Evolutionary conservation across 2,797 vertebrate species (phyloP), one percentile per base, ranked within the genome.

Genomic region (Scolopax bukidnonensis): DNA sequence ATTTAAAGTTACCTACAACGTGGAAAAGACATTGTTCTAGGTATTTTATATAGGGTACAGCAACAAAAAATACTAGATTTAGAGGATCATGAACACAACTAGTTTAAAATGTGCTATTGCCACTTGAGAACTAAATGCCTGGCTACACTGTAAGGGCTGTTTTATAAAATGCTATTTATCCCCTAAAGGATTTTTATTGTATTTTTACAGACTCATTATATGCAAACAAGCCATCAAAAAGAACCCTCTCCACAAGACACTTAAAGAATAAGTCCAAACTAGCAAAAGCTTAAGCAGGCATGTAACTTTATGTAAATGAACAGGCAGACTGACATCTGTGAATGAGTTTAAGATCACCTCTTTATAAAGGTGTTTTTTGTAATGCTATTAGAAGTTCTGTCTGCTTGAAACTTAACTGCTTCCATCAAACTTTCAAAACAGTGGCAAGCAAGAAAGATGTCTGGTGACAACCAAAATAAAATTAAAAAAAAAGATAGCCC

Each of bases 201-300:
- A 48, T 59, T 87, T 82, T 84, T 74, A 87, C 53, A 79, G 77
- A 60, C 25, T 84, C 24, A 4, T 75, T 88, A 78, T 47, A 78
- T 30, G 43, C 53, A 94, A 91, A 90, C 45, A 89, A 93, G 33
- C 30, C 53, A 93, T 20, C 20, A 83, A 73, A 91, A 81, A 87
- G 47, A 65, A 21, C 2, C 32, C 38, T 81, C 50, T 90, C 80
- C 65, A 75, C 9, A 33, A 68, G 32, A 86, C 12, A 61, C 41
- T 87, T 74, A 43, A 4, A 94, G 54, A 78, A 81, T 45, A 81
- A 95, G 23, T 28, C 30, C 20, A 7, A 17, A 17, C 33, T 20
- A 76, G 54, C 54, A 84, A 89, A 94, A 90, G 54, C 54, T 73
- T 25, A 84, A 92, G 41, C 32, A 79, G 25, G 51, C 59, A 57